Base-by-base conservation (phyloP, 2,888 invertebrate genomes). In the Machimus rusticus region DNA sequence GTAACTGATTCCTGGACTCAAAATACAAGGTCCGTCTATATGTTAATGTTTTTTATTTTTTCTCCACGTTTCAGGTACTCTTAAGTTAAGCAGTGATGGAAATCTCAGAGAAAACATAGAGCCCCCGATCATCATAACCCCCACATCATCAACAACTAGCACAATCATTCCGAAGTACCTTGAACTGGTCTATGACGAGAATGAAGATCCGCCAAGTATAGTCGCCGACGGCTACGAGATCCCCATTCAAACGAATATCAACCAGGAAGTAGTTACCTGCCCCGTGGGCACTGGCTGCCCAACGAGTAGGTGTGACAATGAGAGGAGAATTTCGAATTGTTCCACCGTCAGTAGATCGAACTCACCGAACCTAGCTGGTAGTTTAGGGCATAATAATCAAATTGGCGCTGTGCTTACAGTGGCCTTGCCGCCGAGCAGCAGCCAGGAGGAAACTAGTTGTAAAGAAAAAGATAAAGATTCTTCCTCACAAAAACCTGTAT, bases 141-240 rank as follows among this genome's bases (percentile, higher is more conserved):
- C 89, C 88, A 57, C 89, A 66, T 89, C 89, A 66, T 88, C 88
- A 66, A 88, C 89, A 12, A 85, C 86, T n/a, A 84, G 87, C 28
- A 88, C 86, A 31, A 78, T 88, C 5, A 87, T 88, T 23, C 95
- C 95, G 0, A 95, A 95, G 90, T 96, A 96, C 91, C 92, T 96
- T 86, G 95, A 96, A 91, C 92, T 96, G 79, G 93, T 95, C 90
- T 95, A 95, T 90, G 95, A 95, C 90, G 93, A 93, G 88, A 94
- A 94, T 86, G 85, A 91, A 12, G 92, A 93, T 0, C 86, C 77
- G 23, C 55, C 88, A 51, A 87, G 86, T 82, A 28, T 85, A 28
- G 85, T 88, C 66, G 79, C 88, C 79, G 89, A 89, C 86, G 89
- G 89, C 34, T 90, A 90, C 87, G 90, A 90, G 88, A 89, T 89